A percentile compares a stretch with the other conserved stretches of the same genome.
Conservation (phyloP, 2,113 vertebrate species). For the Capreolus pygargus region DNA sequence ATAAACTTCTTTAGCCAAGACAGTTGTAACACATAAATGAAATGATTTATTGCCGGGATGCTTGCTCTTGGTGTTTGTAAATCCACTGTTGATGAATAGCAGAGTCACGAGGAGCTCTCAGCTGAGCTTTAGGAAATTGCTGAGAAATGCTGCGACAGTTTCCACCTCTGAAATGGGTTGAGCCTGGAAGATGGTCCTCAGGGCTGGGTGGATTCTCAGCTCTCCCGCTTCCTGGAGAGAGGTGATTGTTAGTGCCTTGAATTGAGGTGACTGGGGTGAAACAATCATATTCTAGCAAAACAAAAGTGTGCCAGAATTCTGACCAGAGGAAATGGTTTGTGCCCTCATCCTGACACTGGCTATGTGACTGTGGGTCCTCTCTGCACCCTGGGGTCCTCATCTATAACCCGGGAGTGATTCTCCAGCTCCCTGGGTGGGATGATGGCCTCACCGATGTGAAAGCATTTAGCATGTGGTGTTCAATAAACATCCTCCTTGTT, state of each 20-base stretch:
- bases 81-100: neutral
- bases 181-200: neutral
- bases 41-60: neutral
- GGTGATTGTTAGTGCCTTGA: neutral
- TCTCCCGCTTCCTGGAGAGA: neutral
- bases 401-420: neutral
- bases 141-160: neutral
- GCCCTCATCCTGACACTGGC: neutral
- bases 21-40: neutral
- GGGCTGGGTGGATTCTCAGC: neutral
- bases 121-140: neutral
- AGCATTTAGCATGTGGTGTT: neutral
- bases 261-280: neutral
- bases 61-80: neutral
- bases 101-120: neutral
- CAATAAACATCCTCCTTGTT: neutral
- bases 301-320: neutral
- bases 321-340: neutral
- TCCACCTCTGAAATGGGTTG: neutral
- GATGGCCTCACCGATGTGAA: neutral
- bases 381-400: neutral
- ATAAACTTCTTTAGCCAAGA: neutral
- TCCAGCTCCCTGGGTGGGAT: neutral
- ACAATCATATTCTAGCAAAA: neutral
- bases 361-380: neutral